Evolutionary conservation across 2,888 invertebrate species (phyloP).

Genomic region (Lepidocyrtinus sp.): DNA sequence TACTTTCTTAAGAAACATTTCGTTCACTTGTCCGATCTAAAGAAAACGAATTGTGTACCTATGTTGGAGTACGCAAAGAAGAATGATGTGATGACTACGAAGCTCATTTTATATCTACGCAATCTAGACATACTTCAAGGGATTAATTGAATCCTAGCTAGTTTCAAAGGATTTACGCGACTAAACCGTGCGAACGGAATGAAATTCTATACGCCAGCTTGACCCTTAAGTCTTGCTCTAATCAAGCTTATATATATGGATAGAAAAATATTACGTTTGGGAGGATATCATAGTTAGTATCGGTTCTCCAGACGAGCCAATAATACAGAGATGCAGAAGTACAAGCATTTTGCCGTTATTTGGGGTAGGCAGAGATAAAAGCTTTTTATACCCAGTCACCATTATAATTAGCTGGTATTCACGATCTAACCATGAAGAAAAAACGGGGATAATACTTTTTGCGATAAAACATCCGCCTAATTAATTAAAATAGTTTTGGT

Average conservation of each 20-base stretch:
- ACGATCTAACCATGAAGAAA: slow-evolving; percentile 12
- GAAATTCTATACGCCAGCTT: slow-evolving; percentile 52
- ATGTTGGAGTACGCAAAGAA: too few species aligned
- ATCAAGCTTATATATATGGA: not conserved
- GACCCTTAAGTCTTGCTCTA: not conserved
- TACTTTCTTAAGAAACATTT: too few species aligned
- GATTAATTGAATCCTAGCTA: slow-evolving; percentile 60
- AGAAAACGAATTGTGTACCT: too few species aligned
- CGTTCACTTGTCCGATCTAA: not conserved
- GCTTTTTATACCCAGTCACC: slow-evolving; percentile 4
- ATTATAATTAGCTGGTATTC: slow-evolving; percentile 13
- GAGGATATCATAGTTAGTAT: not conserved
- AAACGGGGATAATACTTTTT: slow-evolving; percentile 1
- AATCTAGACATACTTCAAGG: slow-evolving; percentile 57
- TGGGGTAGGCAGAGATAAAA: not conserved
- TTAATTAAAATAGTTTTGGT: slow-evolving; percentile 14
- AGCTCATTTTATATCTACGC: slow-evolving; percentile 47
- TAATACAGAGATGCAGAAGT: too few species aligned
- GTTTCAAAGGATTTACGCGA: slow-evolving; percentile 53
- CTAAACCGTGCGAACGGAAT: slow-evolving; percentile 53
- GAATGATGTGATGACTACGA: slow-evolving; percentile 46
- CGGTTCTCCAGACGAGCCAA: not conserved
- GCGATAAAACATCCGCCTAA: slow-evolving; percentile 21
- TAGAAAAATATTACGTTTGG: not conserved
- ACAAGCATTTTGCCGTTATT: not conserved